phyloP scores from a whole-genome alignment of 2,888 invertebrate species.

The Sarcophaga carnaria region DNA sequence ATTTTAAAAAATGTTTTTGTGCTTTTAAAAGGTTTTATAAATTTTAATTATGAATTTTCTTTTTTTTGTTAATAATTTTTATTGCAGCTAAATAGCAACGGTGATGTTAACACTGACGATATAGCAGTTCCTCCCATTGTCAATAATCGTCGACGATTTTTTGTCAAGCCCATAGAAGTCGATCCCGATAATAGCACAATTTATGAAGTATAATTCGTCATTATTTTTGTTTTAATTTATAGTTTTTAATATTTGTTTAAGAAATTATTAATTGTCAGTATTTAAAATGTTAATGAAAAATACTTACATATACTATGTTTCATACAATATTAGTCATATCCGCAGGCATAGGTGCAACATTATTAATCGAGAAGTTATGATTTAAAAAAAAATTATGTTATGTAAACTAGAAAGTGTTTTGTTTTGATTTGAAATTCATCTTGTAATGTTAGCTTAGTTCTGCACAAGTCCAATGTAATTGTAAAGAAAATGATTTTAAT shows the following conservation, averaged over 20 bases:
- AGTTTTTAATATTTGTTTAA: background rate
- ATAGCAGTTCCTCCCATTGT: constrained; percentile 50
- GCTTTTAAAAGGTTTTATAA: background rate
- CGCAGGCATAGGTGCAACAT: too few relatives aligned
- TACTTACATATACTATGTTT: background rate
- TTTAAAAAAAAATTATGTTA: too few relatives aligned
- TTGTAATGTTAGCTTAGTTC: too few relatives aligned
- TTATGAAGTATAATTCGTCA: constrained; percentile 70
- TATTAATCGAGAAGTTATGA: too few relatives aligned
- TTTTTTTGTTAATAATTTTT: constrained; percentile 18
- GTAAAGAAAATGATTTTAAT: too few relatives aligned
- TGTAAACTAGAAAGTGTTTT: too few relatives aligned
- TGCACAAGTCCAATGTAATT: too few relatives aligned
- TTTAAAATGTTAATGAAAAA: constrained; percentile 39
- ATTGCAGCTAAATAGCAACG: constrained; percentile 43
- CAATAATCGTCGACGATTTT: constrained; percentile 78
- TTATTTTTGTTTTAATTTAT: background rate
- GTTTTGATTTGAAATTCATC: too few relatives aligned
- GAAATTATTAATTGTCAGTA: constrained; percentile 52
- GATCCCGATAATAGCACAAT: constrained; percentile 78
- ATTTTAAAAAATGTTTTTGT: background rate
- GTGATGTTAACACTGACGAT: constrained; percentile 33
- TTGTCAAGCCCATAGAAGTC: constrained; percentile 79
- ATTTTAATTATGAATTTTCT: constrained; percentile 21
- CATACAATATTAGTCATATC: too few relatives aligned